Base-by-base conservation (phyloP, 2,888 invertebrate species). In the Drosophila ustulata region DNA sequence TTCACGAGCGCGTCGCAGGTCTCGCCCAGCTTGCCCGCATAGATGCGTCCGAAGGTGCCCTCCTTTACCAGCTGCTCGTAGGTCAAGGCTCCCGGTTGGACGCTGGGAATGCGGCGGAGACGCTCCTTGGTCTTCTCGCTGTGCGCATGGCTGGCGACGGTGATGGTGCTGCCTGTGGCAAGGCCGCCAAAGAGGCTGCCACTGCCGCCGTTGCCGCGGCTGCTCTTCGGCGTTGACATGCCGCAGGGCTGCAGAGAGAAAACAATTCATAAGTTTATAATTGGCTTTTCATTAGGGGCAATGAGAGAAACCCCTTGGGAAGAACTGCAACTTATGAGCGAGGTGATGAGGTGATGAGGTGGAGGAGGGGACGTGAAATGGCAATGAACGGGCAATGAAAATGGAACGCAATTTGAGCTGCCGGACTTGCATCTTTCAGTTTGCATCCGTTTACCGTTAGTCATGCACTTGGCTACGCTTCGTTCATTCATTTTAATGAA, bases 11-110 rank as follows among this genome's bases (percentile, higher is more conserved):
- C 95, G 89, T 95, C 94, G 90, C 95, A 94, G 7, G 91, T 85
- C 67, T 95, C 93, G 18, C 93, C 92, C 65, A 92, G 68, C 61
- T 90, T 90, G 50, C 96, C 96, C 66, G 94, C 93, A 92, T 95
- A 96, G 52, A 96, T 94, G 75, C 95, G 93, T 0, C 96, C 96
- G 90, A 96, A 97, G 41, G 96, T 96, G 57, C 97, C 97, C 93
- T 95, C 94, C 84, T 94, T 94, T 34, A 94, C 91, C 25, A 95
- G 91, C 75, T 93, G 93, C 47, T 94, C 93, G 67, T 94, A 93
- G 70, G 90, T 92, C 13, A 95, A 91, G 18, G 93, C 93, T 25
- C 94, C 93, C 30, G 94, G 93, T 49, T 94, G 93, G 9, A 94
- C 94, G 51, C 89, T 91, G 46, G 94, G 93, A 66, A 95, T 93